Evolutionary conservation across 1,140 invertebrate species (phyloP).

Genomic region (Rhizoglyphus robini): DNA sequence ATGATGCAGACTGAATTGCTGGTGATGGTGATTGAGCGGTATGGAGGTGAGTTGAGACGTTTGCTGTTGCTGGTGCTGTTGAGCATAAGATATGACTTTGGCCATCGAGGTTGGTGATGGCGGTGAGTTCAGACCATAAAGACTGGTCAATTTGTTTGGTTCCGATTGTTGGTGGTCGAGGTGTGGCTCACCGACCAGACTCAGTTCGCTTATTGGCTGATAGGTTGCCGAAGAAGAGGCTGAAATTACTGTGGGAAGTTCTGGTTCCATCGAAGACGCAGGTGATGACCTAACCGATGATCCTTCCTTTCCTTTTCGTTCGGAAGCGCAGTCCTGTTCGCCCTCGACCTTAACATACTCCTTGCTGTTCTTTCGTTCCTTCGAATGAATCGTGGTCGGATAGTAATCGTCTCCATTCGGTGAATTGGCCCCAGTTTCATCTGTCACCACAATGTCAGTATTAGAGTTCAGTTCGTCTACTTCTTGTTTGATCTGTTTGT

Average conservation of each 20-base stretch:
- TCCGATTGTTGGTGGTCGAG: not conserved
- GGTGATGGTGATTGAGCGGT: not conserved
- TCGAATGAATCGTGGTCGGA: not conserved
- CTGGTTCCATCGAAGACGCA: too few relatives aligned
- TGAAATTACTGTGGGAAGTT: too few relatives aligned
- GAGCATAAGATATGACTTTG: too few relatives aligned
- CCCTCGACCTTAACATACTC: not conserved
- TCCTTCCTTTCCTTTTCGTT: too few relatives aligned
- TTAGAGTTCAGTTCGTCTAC: not conserved
- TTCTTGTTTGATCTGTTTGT: not conserved
- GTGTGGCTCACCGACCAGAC: not conserved
- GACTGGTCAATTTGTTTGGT: not conserved
- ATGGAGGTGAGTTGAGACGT: not conserved
- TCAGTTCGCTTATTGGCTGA: not conserved
- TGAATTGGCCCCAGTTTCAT: not conserved
- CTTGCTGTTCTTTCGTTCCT: not conserved
- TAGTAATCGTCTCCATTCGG: not conserved
- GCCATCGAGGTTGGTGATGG: not conserved
- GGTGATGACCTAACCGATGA: too few relatives aligned
- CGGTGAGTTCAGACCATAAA: not conserved
- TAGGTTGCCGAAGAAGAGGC: not conserved
- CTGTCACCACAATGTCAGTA: not conserved
- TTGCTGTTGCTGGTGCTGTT: too few relatives aligned
- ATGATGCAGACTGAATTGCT: too few relatives aligned
- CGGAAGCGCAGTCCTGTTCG: too few relatives aligned